These are phyloP conservation scores for Doryteuthis pealeii DNA, from an alignment of 1,140 invertebrate genomes.

Conservation along the genomic window DNA sequence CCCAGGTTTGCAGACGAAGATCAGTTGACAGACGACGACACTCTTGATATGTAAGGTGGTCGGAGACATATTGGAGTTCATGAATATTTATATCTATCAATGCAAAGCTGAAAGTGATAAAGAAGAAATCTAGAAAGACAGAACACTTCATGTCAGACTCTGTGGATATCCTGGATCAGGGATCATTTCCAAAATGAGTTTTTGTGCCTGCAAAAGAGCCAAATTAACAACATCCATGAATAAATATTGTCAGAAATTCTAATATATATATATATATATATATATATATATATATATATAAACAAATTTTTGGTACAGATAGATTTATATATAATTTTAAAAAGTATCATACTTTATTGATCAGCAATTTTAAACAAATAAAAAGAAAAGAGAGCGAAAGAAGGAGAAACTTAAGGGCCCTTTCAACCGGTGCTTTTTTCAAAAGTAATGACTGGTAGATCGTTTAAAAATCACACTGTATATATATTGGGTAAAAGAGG, in stretches of 20 bases:
- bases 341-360: too few species aligned
- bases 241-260: too few species aligned
- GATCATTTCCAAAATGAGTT: neutral
- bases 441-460: too few species aligned
- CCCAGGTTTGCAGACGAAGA: conserved; percentile 31
- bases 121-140: neutral
- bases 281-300: neutral
- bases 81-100: conserved; percentile 42
- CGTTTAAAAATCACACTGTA: too few species aligned
- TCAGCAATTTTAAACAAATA: too few species aligned
- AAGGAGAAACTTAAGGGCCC: too few species aligned
- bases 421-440: too few species aligned
- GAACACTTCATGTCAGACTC: neutral
- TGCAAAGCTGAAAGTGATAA: neutral
- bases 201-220: neutral
- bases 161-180: neutral
- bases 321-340: too few species aligned
- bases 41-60: conserved; percentile 35
- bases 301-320: too few species aligned
- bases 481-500: too few species aligned
- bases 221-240: neutral
- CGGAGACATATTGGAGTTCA: conserved; percentile 41
- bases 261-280: neutral
- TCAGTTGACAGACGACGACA: conserved; percentile 33
- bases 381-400: too few species aligned